Conservation (phyloP, 2,888 invertebrate genomes). For the Epistrophella euchroma region DNA sequence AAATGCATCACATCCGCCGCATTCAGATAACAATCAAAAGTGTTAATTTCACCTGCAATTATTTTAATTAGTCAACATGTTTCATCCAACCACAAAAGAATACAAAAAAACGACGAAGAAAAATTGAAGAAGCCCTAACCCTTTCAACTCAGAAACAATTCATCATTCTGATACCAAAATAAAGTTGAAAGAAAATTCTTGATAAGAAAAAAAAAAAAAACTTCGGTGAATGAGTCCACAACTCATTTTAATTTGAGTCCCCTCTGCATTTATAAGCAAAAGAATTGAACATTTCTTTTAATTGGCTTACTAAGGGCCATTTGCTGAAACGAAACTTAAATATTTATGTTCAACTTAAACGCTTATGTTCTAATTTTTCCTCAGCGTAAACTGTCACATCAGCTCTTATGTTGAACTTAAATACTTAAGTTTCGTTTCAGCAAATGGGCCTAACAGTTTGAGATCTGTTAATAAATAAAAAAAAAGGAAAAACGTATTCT, state of each 20-base stretch:
- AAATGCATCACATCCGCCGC: conserved; percentile 13
- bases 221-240: conserved; percentile 3
- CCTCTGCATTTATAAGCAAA: neutral
- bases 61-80: conserved; percentile 36
- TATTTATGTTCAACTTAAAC: too few species aligned
- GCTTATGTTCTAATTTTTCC: too few species aligned
- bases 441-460: too few species aligned
- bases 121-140: conserved; percentile 6
- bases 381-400: too few species aligned
- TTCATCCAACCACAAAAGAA: neutral
- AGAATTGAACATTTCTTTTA: neutral
- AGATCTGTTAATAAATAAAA: too few species aligned
- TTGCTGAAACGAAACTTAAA: too few species aligned
- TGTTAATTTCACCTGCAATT: conserved; percentile 39
- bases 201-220: neutral
- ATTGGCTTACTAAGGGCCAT: neutral
- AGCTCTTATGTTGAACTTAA: too few species aligned
- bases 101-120: neutral
- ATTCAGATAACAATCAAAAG: conserved; percentile 22
- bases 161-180: conserved; percentile 4
- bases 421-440: too few species aligned
- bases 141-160: conserved; percentile 1
- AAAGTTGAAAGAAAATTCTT: conserved; percentile 1
- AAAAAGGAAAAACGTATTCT: too few species aligned
- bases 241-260: conserved; percentile 19